Percentiles rank a stretch among this genome's conserved stretches.
phyloP scores from a whole-genome alignment of 2,888 invertebrate species.

The Amphipyra berbera region DNA sequence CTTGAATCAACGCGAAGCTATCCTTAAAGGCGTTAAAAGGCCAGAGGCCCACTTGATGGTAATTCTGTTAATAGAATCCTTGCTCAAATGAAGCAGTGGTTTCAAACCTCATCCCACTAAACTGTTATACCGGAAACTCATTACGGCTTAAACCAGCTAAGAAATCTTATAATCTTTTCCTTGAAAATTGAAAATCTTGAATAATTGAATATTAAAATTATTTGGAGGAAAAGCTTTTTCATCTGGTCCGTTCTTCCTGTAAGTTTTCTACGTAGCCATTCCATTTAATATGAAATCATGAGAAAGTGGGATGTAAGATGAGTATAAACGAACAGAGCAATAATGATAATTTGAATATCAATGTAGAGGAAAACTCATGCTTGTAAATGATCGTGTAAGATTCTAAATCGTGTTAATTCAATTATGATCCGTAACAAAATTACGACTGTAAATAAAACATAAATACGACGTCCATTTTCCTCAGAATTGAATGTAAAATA shows the following conservation, averaged over 20 bases:
- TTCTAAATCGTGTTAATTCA: conserved; percentile 35
- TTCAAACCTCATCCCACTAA: conserved; percentile 77
- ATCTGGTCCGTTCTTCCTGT: conserved; percentile 52
- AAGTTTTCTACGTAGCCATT: conserved; percentile 47
- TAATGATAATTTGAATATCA: conserved; percentile 17
- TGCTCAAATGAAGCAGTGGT: conserved; percentile 74
- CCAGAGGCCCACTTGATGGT: conserved; percentile 62
- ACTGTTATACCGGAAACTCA: conserved; percentile 86
- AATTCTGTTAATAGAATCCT: conserved; percentile 73
- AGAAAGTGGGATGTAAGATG: not conserved
- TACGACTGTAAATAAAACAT: conserved; percentile 62
- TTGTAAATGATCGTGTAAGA: conserved; percentile 22
- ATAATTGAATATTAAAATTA: conserved; percentile 85
- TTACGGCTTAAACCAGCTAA: conserved; percentile 84
- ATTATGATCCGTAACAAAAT: conserved; percentile 53
- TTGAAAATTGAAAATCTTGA: conserved; percentile 85
- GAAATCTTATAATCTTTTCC: conserved; percentile 85
- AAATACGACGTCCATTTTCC: conserved; percentile 61
- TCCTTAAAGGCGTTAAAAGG: conserved; percentile 48
- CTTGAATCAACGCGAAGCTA: conserved; percentile 56
- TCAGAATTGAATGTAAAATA: conserved; percentile 76
- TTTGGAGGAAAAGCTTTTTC: conserved; percentile 70
- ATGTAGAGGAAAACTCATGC: conserved; percentile 13
- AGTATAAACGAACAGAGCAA: not conserved
- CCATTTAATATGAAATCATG: conserved; percentile 26